Evolutionary conservation across 2,888 invertebrate genomes (phyloP).

Genomic region (Temnothorax unifasciatus): DNA sequence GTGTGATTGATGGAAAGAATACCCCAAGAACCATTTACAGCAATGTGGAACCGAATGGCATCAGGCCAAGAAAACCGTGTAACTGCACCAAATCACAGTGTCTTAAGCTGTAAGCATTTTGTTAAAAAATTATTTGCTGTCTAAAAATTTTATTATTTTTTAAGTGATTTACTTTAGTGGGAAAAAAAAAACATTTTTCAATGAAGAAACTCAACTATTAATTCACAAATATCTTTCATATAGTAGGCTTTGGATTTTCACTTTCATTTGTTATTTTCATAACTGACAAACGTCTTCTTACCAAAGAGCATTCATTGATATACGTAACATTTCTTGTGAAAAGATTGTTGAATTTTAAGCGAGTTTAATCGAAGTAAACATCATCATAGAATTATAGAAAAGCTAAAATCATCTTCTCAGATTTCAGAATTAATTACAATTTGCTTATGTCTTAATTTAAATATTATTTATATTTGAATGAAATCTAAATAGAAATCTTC

Average conservation of each 20-base stretch:
- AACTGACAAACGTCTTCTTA: conserved; percentile 27
- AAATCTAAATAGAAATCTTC: conserved; percentile 54
- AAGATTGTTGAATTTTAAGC: background rate
- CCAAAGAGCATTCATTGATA: conserved; percentile 6
- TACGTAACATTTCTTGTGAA: background rate
- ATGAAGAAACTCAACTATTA: background rate
- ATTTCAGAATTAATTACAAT: background rate
- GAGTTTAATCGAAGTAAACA: conserved; percentile 18
- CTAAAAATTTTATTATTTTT: background rate
- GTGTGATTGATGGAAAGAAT: conserved; percentile 79
- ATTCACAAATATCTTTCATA: background rate
- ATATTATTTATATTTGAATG: conserved; percentile 26
- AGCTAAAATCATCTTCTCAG: background rate
- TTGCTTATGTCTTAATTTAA: conserved; percentile 1
- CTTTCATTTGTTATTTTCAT: conserved; percentile 45
- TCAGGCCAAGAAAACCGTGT: conserved; percentile 96
- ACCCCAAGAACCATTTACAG: conserved; percentile 77
- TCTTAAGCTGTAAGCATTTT: conserved; percentile 93
- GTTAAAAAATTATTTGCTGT: background rate
- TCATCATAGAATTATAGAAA: conserved; percentile 7
- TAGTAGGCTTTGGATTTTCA: conserved; percentile 47
- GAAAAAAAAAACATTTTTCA: background rate
- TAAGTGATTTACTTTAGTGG: background rate
- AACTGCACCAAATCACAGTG: conserved; percentile 99
- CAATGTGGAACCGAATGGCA: conserved; percentile 87